These are phyloP conservation scores for Acrobasis repandana DNA, from an alignment of 2,888 invertebrate species.

Conservation along the genomic window DNA sequence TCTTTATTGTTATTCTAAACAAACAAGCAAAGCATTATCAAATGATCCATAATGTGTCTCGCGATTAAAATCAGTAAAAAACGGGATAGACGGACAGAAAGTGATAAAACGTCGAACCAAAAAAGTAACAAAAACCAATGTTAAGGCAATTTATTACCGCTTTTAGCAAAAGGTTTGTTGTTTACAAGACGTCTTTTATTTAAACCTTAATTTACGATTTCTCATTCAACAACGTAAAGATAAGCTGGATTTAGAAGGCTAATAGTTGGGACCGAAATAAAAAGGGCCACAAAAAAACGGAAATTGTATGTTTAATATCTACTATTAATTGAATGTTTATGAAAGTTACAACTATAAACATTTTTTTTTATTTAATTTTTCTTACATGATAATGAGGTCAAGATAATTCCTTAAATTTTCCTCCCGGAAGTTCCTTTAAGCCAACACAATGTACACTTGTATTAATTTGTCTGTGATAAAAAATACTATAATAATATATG, in stretches of 20 bases:
- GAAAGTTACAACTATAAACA: background rate
- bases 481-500: background rate
- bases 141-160: slow-evolving; percentile 68
- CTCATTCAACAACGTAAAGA: slow-evolving; percentile 64
- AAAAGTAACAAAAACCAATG: slow-evolving; percentile 45
- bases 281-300: slow-evolving; percentile 37
- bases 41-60: slow-evolving; percentile 26
- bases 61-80: slow-evolving; percentile 43
- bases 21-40: slow-evolving; percentile 4
- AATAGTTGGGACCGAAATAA: slow-evolving; percentile 44
- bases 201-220: slow-evolving; percentile 76
- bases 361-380: background rate
- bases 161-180: slow-evolving; percentile 79
- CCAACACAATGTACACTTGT: no score
- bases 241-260: slow-evolving; percentile 56
- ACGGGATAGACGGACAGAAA: slow-evolving; percentile 50
- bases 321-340: background rate
- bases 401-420: no score
- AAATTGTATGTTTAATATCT: slow-evolving; percentile 20
- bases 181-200: slow-evolving; percentile 78
- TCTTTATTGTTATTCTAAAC: background rate
- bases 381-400: background rate
- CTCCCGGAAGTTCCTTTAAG: no score
- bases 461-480: no score
- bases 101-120: slow-evolving; percentile 49